Evolutionary conservation across 2,888 invertebrate species (phyloP).

Genomic region (Leptopilina syphax): DNA sequence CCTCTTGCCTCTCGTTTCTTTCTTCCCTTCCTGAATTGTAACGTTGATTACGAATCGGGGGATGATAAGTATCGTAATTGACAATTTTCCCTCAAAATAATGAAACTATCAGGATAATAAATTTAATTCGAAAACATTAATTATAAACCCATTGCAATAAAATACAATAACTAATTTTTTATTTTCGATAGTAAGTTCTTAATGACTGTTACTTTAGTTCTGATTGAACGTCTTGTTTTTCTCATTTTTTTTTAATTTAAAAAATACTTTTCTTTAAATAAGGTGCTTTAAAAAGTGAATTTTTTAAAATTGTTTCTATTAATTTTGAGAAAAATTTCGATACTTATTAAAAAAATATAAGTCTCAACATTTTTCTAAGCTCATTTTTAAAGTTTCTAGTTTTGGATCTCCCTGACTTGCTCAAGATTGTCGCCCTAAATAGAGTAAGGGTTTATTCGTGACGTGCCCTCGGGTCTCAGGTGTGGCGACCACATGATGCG

Average conservation of each 20-base stretch:
- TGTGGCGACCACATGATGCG: conserved; percentile 44
- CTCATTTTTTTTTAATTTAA: too few species aligned
- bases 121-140: background rate
- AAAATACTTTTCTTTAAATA: too few species aligned
- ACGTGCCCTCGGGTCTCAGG: conserved; percentile 26
- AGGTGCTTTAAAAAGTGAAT: too few species aligned
- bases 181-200: too few species aligned
- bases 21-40: conserved; percentile 21
- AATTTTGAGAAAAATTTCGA: too few species aligned
- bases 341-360: background rate
- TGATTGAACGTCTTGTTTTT: too few species aligned
- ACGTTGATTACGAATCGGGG: background rate
- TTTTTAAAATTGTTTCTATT: too few species aligned
- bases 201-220: too few species aligned
- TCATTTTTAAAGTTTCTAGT: background rate
- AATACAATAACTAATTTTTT: too few species aligned
- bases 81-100: background rate
- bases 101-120: background rate
- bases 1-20: background rate
- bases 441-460: conserved; percentile 7
- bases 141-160: background rate
- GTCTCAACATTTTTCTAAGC: background rate
- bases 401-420: background rate
- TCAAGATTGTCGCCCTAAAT: conserved; percentile 54
- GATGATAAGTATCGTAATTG: conserved; percentile 11